These are phyloP conservation scores for Acleris emargana DNA, from an alignment of 2,888 invertebrate genomes.

Conservation along the genomic window DNA sequence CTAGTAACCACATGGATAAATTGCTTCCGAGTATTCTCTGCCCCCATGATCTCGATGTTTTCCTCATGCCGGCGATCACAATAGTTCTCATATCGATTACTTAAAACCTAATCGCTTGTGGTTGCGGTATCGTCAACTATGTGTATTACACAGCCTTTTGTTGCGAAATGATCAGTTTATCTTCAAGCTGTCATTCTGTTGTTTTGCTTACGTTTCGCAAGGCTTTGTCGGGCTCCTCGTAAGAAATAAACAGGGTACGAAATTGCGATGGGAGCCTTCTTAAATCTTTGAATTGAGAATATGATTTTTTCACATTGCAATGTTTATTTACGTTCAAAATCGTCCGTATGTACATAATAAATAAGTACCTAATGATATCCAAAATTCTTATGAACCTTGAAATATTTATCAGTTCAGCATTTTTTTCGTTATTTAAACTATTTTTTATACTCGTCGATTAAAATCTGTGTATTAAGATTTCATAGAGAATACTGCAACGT, in stretches of 20 bases:
- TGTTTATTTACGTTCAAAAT: too few species aligned
- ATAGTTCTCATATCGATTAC: constrained; percentile 25
- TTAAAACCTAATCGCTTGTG: constrained; percentile 31
- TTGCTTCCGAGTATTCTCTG: constrained; percentile 13
- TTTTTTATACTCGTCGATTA: too few species aligned
- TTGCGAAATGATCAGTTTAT: constrained; percentile 29
- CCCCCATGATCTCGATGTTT: constrained; percentile 5
- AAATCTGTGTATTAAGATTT: too few species aligned
- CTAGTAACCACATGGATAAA: background rate
- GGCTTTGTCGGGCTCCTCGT: constrained; percentile 5
- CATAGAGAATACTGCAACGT: too few species aligned
- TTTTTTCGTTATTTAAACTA: background rate
- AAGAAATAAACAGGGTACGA: constrained; percentile 8
- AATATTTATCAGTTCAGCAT: background rate
- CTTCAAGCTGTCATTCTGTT: constrained; percentile 20
- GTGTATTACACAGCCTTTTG: constrained; percentile 21
- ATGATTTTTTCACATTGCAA: too few species aligned
- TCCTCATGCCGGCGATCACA: constrained; percentile 18
- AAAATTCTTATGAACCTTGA: too few species aligned
- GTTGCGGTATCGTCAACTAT: constrained; percentile 29
- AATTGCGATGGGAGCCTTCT: background rate
- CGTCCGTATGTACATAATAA: background rate
- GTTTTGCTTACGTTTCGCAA: constrained; percentile 21
- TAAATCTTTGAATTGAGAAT: too few species aligned
- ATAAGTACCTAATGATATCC: background rate